Conservation (phyloP, 2,797 vertebrate genomes). For the Melopsittacus undulatus region DNA sequence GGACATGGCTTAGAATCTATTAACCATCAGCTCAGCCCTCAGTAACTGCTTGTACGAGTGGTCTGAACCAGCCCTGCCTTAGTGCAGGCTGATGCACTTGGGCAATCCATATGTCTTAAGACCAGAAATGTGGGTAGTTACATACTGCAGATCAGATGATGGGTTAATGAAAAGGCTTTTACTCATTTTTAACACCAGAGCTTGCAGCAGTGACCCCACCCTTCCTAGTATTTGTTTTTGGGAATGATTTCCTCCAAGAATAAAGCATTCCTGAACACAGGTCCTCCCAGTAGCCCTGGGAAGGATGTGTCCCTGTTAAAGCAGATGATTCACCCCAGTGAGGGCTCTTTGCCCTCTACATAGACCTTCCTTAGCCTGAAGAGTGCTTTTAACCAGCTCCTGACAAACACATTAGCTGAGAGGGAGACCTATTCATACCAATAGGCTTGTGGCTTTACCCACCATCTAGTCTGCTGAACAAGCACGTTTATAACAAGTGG, state of each 20-base stretch:
- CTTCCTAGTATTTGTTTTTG: not conserved
- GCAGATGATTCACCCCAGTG: constrained; percentile 9
- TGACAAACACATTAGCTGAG: not conserved
- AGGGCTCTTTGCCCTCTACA: not conserved
- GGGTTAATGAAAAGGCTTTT: not conserved
- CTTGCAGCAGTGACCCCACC: not conserved
- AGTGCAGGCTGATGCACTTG: not conserved
- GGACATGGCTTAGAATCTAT: not conserved
- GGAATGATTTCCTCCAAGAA: constrained; percentile 9
- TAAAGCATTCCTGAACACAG: constrained; percentile 32
- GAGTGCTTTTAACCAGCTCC: constrained; percentile 4
- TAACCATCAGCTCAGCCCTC: not conserved
- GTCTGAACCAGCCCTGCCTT: not conserved
- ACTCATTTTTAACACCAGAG: not conserved
- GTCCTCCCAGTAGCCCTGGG: constrained; percentile 15
- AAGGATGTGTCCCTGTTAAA: constrained; percentile 7
- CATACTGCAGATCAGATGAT: not conserved
- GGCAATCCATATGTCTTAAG: not conserved
- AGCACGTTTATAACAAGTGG: not conserved
- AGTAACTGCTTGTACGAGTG: fast-evolving
- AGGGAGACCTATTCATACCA: not conserved
- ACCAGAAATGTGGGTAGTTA: not conserved
- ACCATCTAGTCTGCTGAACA: not conserved
- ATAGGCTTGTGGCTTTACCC: not conserved
- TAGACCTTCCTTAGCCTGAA: not conserved